Base-by-base conservation (phyloP, 2,113 vertebrate species). In the Lycocorax pyrrhopterus region DNA sequence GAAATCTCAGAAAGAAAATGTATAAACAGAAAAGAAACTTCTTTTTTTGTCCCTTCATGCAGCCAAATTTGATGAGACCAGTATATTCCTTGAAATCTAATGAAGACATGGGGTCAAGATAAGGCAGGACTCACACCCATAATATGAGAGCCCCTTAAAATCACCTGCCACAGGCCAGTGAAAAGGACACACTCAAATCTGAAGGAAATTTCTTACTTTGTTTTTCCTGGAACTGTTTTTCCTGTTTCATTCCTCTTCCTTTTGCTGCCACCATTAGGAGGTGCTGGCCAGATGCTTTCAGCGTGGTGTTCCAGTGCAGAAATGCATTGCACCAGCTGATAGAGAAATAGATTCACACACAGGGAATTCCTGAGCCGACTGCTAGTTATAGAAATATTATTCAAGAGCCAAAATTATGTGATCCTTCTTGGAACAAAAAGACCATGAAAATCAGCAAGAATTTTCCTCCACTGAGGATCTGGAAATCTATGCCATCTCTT, bases 381-480 rank as follows among this genome's bases (percentile, higher is more conserved):
- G 73, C 35, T 87, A 76, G 80, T 84, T 90, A 84, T 5, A 91
- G 79, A 92, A 95, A 90, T 91, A 91, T 52, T 90, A 80, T 88
- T 83, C 64, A 44, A 56, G 39, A 97, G 79, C 80, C 94, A 94
- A 90, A 90, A 90, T 94, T 74, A 52, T 87, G 69, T 78, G 90
- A 93, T 92, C 76, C 37, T 86, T 88, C 73, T 81, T 94, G 90
- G 94, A 97, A 90, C 49, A 90, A 74, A 86, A 89, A 80, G 67
- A 63, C 56, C 79, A 84, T 64, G 85, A 95, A 97, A 96, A 87
- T 84, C 82, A 90, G 51, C 39, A 83, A 85, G 46, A 87, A 78
- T 84, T 96, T 92, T 76, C 56, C 73, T 94, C 56, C 39, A 35
- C 15, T 75, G 80, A 94, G 49, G 86, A 94, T 86, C 56, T 89